Evolutionary conservation across 1,140 invertebrate genomes (phyloP), one percentile per base, ranked within the genome.

Genomic region (Gryllus bimaculatus): DNA sequence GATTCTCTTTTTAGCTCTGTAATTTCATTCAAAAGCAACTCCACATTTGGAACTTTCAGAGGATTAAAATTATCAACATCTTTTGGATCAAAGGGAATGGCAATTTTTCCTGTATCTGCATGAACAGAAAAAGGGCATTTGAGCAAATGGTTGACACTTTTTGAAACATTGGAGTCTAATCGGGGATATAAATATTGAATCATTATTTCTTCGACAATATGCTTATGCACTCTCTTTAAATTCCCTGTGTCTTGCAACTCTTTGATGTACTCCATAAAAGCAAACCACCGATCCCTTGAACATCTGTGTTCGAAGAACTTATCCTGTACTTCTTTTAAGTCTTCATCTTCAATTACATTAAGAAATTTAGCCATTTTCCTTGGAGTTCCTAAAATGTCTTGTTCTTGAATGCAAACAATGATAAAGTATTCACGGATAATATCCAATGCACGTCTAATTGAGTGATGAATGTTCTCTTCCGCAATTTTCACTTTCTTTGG

Each of bases 51-150:
- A 13, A 95, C 94, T 75, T 85, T 88, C 26, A 88, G 86, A 0
- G 92, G 92, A 86, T 96, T 89, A 84, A 97, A 96, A 79, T 91
- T 89, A 80, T 92, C 92, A 8, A 92, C 89, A 49, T 89, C 87
- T 81, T 89, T 90, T 3, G 91, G 89, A 84, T 93, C 93, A 82
- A 97, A 93, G 0, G 95, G 95, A 76, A 98, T 90, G 85, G 95
- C 98, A 21, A 98, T 91, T 87, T 96, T 93, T 4, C 96, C 96
- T 73, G 97, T 99, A 87, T 99, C 98, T 6, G 98, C 98, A 89
- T 99, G 98, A 80, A 99, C 91, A 88, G 96, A 98, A 86, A 99
- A 99, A 6, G 98, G 98, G 75, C 96, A 93, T 87, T 99, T 99
- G 0, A 99, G 87, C 81, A 99, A 93, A 89, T 99, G 98, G 86